Conservation (phyloP, 2,888 invertebrate genomes). For the Cistogaster globosa region DNA sequence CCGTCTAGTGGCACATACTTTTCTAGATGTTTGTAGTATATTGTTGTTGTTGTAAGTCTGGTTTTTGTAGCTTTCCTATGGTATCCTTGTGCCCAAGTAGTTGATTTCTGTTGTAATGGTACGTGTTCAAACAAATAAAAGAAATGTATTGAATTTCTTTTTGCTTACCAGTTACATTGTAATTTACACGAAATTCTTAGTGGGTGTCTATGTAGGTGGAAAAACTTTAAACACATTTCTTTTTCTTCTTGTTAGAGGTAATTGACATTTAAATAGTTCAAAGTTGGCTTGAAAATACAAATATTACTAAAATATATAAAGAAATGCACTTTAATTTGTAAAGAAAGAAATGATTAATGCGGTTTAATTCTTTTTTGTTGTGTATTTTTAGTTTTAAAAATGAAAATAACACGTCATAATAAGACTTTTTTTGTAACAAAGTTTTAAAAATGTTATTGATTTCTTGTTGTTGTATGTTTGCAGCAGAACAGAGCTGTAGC, state of each 20-base stretch:
- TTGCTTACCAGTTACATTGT: conserved; percentile 58
- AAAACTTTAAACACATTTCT: conserved; percentile 34
- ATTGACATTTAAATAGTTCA: conserved; percentile 69
- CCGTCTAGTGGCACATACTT: conserved; percentile 39
- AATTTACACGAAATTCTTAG: conserved; percentile 61
- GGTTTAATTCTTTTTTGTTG: not conserved
- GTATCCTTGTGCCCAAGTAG: conserved; percentile 63
- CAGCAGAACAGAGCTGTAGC: no score
- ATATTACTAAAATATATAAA: not conserved
- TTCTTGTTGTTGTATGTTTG: no score
- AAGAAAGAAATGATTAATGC: not conserved
- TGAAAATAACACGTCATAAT: no score
- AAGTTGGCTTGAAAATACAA: conserved; percentile 12
- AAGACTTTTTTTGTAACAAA: no score
- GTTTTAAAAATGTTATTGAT: no score
- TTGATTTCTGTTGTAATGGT: conserved; percentile 40
- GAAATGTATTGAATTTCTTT: conserved; percentile 67
- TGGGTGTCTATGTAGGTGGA: conserved; percentile 56
- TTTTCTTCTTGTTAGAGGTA: conserved; percentile 57
- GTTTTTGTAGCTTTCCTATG: conserved; percentile 65
- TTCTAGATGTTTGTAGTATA: not conserved
- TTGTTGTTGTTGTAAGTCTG: conserved; percentile 37
- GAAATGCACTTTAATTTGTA: not conserved
- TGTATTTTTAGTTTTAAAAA: no score
- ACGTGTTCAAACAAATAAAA: conserved; percentile 65